Base-by-base conservation (phyloP, 2,888 invertebrate genomes). In the Sarcophaga variegata region DNA sequence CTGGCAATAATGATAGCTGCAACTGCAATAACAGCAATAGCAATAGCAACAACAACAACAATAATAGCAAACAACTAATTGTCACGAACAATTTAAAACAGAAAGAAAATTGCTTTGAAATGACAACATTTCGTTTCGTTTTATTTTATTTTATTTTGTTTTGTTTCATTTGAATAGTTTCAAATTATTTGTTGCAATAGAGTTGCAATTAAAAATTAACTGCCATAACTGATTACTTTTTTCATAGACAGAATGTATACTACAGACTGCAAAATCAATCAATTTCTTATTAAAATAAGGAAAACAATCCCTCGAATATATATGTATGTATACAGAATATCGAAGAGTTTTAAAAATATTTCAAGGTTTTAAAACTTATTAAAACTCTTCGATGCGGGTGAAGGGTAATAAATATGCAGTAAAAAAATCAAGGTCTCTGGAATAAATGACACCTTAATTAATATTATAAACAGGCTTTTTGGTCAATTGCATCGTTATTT, bases 81-180 rank as follows among this genome's bases (percentile, higher is more conserved):
- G 59, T 72, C 71, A 72, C 71, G 71, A 72, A 72, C n/a, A n/a
- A 12, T 59, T 37, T 11, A 37, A 37, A 37, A 37, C 8, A 59
- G 5, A 6, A 20, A 72, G n/a, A 37, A 70, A 49, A 22, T 22
- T 49, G 12, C n/a, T 25, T 54, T 71, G 12, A 37, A 27, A 70
- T 54, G 11, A 70, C 54, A 14, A 20, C 20, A 22, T 49, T 49
- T 22, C 22, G 22, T 22, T 22, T 22, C 22, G 22, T 22, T 22
- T 20, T 20, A 20, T 20, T 20, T 20, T 11, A 17, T 17, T 54
- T 54, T 54, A 3, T 69, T 49, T 49, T 20, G 49, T 14, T 49
- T 49, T 49, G 54, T 69, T 67, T 45, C 45, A 45, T 49, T 12
- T 69, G 14, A 49, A 69, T n/a, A 66, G 10, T 2, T 37, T 45